A percentile compares a stretch with the other conserved stretches of the same genome.
phyloP scores from a whole-genome alignment of 2,888 invertebrate genomes.

The Drosophila testacea region DNA sequence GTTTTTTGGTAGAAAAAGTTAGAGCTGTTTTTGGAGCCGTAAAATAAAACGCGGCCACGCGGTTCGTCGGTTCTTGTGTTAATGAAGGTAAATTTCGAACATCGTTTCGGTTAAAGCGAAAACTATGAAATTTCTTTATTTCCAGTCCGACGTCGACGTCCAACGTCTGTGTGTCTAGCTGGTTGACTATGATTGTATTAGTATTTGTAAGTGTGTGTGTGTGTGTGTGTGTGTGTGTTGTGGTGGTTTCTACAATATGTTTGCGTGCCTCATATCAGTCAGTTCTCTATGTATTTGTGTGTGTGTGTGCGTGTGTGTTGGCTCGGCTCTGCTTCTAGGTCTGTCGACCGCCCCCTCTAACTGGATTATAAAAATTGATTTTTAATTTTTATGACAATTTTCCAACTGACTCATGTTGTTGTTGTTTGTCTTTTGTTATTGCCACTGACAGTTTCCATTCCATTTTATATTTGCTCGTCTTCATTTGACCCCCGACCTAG shows the following conservation, averaged over 20 bases:
- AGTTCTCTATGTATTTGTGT: slow-evolving; percentile 21
- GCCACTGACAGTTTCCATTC: slow-evolving; percentile 34
- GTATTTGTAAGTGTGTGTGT: slow-evolving; percentile 29
- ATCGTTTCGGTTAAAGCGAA: slow-evolving; percentile 75
- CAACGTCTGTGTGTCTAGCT: slow-evolving; percentile 30
- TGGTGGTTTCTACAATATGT: slow-evolving; percentile 41
- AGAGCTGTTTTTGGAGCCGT: slow-evolving; percentile 9
- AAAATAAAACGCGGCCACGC: slow-evolving; percentile 70
- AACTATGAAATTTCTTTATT: slow-evolving; percentile 80
- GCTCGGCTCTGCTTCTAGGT: slow-evolving; percentile 28
- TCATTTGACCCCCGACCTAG: slow-evolving; percentile 20
- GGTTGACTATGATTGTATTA: slow-evolving; percentile 28
- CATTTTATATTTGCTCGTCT: slow-evolving; percentile 56
- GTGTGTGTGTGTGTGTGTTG: slow-evolving; percentile 40
- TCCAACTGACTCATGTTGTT: slow-evolving; percentile 69
- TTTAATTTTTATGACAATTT: slow-evolving; percentile 83
- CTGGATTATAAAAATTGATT: slow-evolving; percentile 85
- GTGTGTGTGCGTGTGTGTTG: slow-evolving; percentile 32
- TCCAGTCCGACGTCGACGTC: slow-evolving; percentile 61
- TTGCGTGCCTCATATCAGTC: slow-evolving; percentile 55
- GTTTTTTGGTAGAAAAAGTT: slow-evolving; percentile 16
- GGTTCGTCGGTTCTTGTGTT: slow-evolving; percentile 75
- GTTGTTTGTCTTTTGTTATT: slow-evolving; percentile 4
- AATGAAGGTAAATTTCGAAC: slow-evolving; percentile 82
- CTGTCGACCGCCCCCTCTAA: slow-evolving; percentile 66